Evolutionary conservation across 1,140 invertebrate species (phyloP).

Genomic region (Vanessa tameamea): DNA sequence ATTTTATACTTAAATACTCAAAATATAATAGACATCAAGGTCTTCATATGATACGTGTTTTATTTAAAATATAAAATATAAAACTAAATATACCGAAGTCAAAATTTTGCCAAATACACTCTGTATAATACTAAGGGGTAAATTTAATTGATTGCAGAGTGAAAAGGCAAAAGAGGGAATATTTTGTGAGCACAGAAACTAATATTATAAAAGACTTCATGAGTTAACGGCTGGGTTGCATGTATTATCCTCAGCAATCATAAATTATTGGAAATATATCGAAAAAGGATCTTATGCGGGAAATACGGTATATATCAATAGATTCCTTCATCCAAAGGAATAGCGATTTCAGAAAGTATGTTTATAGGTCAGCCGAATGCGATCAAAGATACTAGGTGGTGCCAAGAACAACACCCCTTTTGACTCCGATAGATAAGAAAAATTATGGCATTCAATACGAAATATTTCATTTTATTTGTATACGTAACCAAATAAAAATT

Average conservation of each 20-base stretch:
- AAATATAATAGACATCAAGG: no score
- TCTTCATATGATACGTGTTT: no score
- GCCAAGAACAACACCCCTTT: constrained; percentile 36
- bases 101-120: no score
- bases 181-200: not conserved
- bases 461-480: not conserved
- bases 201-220: constrained; percentile 4
- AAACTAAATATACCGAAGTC: no score
- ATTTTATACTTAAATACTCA: no score
- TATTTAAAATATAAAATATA: no score
- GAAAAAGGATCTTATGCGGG: constrained; percentile 1
- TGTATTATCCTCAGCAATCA: constrained; percentile 11
- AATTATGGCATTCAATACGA: not conserved
- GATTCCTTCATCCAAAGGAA: constrained; percentile 21
- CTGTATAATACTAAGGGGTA: no score
- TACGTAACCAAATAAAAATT: not conserved
- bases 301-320: constrained; percentile 20
- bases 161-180: no score
- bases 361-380: constrained; percentile 70
- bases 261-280: constrained; percentile 30
- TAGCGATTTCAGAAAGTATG: constrained; percentile 55
- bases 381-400: constrained; percentile 50
- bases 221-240: not conserved
- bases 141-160: no score
- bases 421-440: not conserved